These are phyloP conservation scores for Alectura lathami DNA, from an alignment of 2,113 vertebrate species.

Conservation along the genomic window DNA sequence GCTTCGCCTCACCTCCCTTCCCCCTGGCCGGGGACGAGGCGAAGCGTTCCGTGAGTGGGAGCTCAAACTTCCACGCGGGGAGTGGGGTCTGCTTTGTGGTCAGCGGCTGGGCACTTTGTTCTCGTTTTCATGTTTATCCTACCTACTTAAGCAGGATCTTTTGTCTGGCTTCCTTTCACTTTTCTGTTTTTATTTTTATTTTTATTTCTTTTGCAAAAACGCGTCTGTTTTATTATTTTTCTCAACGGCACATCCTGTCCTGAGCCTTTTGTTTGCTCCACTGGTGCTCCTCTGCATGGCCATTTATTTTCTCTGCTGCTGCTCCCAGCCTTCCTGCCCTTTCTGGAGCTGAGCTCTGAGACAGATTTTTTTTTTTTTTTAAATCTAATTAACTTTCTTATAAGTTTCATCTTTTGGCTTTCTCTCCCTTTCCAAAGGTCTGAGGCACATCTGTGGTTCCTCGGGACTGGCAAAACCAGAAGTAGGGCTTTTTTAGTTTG, in stretches of 20 bases:
- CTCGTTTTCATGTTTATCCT: slow-evolving; percentile 86
- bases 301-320: slow-evolving; percentile 69
- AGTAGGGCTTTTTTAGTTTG: slow-evolving; percentile 66
- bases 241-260: not conserved
- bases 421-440: slow-evolving; percentile 5
- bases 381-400: slow-evolving; percentile 51
- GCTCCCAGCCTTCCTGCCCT: slow-evolving; percentile 61
- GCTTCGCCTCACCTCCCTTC: too few species aligned
- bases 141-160: too few species aligned
- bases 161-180: slow-evolving; percentile 69
- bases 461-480: slow-evolving; percentile 62
- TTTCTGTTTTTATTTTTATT: slow-evolving; percentile 82
- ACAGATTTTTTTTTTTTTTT: not conserved
- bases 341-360: slow-evolving; percentile 32
- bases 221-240: not conserved
- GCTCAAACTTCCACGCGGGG: not conserved
- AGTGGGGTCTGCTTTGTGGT: not conserved
- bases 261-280: slow-evolving; percentile 18
- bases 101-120: slow-evolving; percentile 84
- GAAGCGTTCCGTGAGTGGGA: not conserved
- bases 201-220: not conserved
- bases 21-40: too few species aligned
- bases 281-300: slow-evolving; percentile 86
- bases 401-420: not conserved
- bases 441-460: slow-evolving; percentile 39